phyloP scores from a whole-genome alignment of 2,888 invertebrate genomes.

The Dasysyrphus tricinctus region DNA sequence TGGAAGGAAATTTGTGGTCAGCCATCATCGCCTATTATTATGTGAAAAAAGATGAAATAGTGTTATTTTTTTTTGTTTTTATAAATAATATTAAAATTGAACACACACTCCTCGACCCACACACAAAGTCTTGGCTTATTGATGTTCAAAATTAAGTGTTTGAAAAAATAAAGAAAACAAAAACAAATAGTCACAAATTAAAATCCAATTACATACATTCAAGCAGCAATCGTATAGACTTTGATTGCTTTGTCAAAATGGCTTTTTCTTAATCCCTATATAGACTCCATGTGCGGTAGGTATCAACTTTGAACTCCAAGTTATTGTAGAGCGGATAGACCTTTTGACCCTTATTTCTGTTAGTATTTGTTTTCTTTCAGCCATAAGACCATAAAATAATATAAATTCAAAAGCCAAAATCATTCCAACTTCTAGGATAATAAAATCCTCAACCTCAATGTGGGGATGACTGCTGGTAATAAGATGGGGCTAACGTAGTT shows the following conservation, averaged over 20 bases:
- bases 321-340: slow-evolving; percentile 25
- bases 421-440: slow-evolving; percentile 33
- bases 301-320: slow-evolving; percentile 43
- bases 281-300: neutral
- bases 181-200: slow-evolving; percentile 28
- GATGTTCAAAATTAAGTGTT: slow-evolving; percentile 55
- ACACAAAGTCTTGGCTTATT: slow-evolving; percentile 50
- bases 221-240: neutral
- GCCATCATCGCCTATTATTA: slow-evolving; percentile 18
- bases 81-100: slow-evolving; percentile 8
- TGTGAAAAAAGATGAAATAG: slow-evolving; percentile 14
- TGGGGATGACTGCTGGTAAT: slow-evolving; percentile 5
- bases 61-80: neutral
- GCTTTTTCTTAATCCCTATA: slow-evolving; percentile 27
- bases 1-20: slow-evolving; percentile 18
- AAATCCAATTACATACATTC: slow-evolving; percentile 25
- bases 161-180: too few species aligned
- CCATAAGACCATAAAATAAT: slow-evolving; percentile 34
- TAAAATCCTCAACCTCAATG: slow-evolving; percentile 52
- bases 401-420: slow-evolving; percentile 24
- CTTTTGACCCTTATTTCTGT: slow-evolving; percentile 34
- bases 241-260: slow-evolving; percentile 36
- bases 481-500: slow-evolving; percentile 47
- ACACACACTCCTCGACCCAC: neutral
- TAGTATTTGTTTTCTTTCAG: slow-evolving; percentile 20